Percentiles rank a stretch among this genome's conserved stretches.
These are phyloP conservation scores for Aplochiton taeniatus DNA, from an alignment of 2,797 vertebrate genomes.

Conservation along the genomic window DNA sequence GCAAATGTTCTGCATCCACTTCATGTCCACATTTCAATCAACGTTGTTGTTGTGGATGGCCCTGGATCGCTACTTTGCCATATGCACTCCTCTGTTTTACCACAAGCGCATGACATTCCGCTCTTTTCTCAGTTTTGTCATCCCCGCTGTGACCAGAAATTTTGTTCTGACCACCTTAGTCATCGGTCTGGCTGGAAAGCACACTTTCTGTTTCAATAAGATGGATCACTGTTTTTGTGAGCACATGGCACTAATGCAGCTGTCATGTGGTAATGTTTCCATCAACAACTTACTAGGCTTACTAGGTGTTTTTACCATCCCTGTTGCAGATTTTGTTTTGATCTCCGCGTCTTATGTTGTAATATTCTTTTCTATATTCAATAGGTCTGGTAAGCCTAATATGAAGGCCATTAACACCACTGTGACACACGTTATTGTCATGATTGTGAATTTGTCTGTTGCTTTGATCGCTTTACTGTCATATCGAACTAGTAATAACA, in stretches of 20 bases:
- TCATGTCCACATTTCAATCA: conserved; percentile 60
- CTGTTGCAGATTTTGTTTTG: conserved; percentile 57
- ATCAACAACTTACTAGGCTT: conserved; percentile 61
- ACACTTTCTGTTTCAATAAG: conserved; percentile 56
- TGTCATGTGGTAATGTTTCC: conserved; percentile 56
- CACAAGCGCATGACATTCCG: conserved; percentile 31
- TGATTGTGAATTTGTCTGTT: conserved; percentile 48
- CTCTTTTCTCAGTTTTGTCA: conserved; percentile 31
- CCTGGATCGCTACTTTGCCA: conserved; percentile 68
- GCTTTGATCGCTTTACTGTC: conserved; percentile 52
- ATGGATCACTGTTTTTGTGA: conserved; percentile 76
- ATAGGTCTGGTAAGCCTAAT: conserved; percentile 43
- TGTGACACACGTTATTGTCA: conserved; percentile 66
- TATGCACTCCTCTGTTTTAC: conserved; percentile 60
- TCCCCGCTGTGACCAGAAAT: conserved; percentile 50
- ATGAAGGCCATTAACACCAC: conserved; percentile 68
- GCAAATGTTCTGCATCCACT: conserved; percentile 55
- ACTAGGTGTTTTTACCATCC: conserved; percentile 42
- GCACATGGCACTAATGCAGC: conserved; percentile 70
- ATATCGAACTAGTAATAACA: conserved; percentile 50
- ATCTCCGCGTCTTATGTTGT: conserved; percentile 63
- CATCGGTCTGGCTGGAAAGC: conserved; percentile 38
- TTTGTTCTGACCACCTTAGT: conserved; percentile 4
- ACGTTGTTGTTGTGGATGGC: conserved; percentile 72
- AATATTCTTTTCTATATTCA: conserved; percentile 57